Conservation (phyloP, 2,888 invertebrate genomes). For the Venusia cambrica region DNA sequence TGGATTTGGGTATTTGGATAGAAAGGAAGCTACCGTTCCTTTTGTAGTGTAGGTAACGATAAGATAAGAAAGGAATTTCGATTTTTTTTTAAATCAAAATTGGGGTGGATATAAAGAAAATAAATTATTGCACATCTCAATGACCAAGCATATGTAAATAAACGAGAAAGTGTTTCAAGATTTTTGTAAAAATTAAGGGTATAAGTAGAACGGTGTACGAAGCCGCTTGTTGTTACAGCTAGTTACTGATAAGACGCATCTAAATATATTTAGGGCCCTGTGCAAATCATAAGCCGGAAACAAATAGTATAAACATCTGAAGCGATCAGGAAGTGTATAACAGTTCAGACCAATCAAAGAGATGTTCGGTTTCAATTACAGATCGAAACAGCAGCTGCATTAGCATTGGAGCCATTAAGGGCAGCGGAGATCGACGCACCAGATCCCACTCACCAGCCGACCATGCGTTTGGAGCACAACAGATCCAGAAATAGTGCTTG, state of each 20-base stretch:
- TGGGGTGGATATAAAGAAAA: no score
- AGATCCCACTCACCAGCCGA: constrained; percentile 58
- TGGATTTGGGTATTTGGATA: no score
- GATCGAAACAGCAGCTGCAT: constrained; percentile 39
- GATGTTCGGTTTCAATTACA: constrained; percentile 22
- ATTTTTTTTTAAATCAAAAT: no score
- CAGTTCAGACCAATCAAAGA: constrained; percentile 18
- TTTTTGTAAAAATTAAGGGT: no score
- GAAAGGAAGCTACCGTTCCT: no score
- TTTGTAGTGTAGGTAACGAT: no score
- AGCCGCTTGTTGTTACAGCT: no score
- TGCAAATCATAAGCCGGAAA: constrained; percentile 11
- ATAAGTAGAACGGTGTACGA: no score
- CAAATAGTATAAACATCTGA: constrained; percentile 11
- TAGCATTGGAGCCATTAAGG: constrained; percentile 47
- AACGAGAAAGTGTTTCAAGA: no score
- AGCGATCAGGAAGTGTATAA: constrained; percentile 10
- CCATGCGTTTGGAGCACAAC: constrained; percentile 66
- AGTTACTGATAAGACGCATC: constrained; percentile 3
- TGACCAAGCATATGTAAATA: no score
- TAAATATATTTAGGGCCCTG: constrained; percentile 9
- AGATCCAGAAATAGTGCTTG: constrained; percentile 74
- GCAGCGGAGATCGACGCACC: constrained; percentile 40
- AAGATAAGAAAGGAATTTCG: no score
- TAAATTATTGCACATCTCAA: no score